phyloP scores from a whole-genome alignment of 2,113 vertebrate genomes.

The Xiphophorus couchianus region DNA sequence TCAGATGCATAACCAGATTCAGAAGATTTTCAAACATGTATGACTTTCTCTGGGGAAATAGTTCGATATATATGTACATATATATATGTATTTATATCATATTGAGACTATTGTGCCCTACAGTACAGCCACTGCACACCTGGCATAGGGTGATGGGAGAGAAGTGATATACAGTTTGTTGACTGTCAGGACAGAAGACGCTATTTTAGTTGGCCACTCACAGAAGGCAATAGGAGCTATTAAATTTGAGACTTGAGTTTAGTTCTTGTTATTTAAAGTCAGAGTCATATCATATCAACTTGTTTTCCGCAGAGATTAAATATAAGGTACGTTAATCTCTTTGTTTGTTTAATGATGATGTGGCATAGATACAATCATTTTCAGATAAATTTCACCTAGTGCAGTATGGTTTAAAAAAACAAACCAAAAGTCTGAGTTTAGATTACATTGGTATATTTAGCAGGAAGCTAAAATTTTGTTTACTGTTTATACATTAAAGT shows the following conservation, averaged over 20 bases:
- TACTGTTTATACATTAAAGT: background rate
- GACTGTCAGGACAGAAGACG: conserved; percentile 45
- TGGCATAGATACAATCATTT: background rate
- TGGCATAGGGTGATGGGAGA: conserved; percentile 20
- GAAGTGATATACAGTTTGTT: conserved; percentile 41
- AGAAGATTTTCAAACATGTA: background rate
- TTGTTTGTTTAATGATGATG: background rate
- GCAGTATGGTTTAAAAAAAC: background rate
- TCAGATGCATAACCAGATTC: background rate
- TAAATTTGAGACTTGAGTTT: conserved; percentile 49
- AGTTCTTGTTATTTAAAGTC: conserved; percentile 48
- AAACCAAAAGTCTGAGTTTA: background rate
- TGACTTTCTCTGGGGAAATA: background rate
- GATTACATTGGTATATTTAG: background rate
- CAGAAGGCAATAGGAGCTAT: conserved; percentile 53
- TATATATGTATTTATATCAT: background rate
- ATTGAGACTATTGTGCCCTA: conserved; percentile 27
- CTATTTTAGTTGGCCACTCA: conserved; percentile 78
- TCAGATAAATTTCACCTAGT: background rate
- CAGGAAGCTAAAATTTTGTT: background rate
- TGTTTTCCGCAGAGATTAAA: conserved; percentile 34
- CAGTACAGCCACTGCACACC: background rate
- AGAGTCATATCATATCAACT: conserved; percentile 35
- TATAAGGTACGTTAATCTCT: conserved; percentile 61
- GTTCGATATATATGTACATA: background rate